These are phyloP conservation scores for Calycopis cecrops DNA, from an alignment of 1,140 invertebrate genomes.

Conservation along the genomic window DNA sequence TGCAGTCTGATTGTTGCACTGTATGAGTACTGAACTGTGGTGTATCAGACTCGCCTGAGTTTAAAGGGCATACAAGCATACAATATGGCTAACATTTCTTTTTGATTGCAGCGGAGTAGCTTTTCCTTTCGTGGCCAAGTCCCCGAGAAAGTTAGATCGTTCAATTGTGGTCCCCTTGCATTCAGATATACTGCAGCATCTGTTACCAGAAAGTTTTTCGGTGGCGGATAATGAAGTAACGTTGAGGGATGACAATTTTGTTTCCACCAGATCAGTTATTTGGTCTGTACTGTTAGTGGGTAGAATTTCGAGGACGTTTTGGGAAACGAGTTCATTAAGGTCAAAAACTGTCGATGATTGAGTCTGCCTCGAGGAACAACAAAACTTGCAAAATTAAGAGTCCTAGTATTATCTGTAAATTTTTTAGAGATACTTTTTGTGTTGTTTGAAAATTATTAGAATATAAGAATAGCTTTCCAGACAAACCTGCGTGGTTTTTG, in stretches of 20 bases:
- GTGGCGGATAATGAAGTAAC: conserved; percentile 14
- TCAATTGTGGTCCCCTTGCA: conserved; percentile 39
- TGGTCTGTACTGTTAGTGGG: neutral
- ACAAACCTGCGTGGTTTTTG: too few relatives aligned
- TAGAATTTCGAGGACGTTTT: neutral
- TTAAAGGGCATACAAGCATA: conserved; percentile 29
- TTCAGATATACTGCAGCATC: conserved; percentile 39
- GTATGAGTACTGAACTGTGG: conserved; percentile 20
- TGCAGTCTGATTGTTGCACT: conserved; percentile 48
- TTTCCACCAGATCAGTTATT: conserved; percentile 24
- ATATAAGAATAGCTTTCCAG: too few relatives aligned
- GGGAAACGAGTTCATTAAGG: conserved; percentile 5
- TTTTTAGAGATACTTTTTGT: conserved; percentile 22
- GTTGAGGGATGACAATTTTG: conserved; percentile 18
- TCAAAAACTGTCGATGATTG: conserved; percentile 12
- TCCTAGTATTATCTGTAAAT: conserved; percentile 34
- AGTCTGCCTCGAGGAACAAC: conserved; percentile 70
- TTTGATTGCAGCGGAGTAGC: conserved; percentile 36
- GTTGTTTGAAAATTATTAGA: too few relatives aligned
- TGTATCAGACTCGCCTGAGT: conserved; percentile 15
- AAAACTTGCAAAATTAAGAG: conserved; percentile 71
- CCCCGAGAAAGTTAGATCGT: conserved; percentile 25
- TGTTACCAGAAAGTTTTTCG: conserved; percentile 32
- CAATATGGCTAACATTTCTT: conserved; percentile 36
- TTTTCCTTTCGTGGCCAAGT: conserved; percentile 28